Conservation (phyloP, 2,888 invertebrate species). For the Pseudococcus jackbeardsleyi region DNA sequence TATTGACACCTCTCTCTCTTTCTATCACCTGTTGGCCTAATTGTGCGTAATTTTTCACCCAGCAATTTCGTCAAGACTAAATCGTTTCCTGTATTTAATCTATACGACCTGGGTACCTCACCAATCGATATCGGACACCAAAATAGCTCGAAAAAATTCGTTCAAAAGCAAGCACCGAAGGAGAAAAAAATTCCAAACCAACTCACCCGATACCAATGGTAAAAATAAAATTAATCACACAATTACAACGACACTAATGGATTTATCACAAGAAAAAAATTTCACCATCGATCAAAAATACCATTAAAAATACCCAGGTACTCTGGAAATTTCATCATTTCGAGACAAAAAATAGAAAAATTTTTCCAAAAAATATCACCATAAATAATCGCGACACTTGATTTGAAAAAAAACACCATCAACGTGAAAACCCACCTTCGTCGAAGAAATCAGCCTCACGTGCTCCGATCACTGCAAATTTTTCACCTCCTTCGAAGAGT, state of each 20-base stretch:
- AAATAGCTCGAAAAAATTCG: not conserved
- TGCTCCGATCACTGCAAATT: not conserved
- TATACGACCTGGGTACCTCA: not conserved
- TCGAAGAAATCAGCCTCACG: not conserved
- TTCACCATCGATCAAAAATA: not conserved
- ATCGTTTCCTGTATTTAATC: not conserved
- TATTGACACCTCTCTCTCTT: not conserved
- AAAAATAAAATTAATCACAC: not conserved
- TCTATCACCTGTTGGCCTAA: constrained; percentile 40
- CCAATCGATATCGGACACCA: not conserved
- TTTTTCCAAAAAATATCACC: not conserved
- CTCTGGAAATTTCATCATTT: too few relatives aligned
- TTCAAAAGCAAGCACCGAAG: not conserved
- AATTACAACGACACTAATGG: not conserved
- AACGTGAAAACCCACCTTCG: not conserved
- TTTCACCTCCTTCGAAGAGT: not conserved
- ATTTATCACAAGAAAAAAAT: not conserved
- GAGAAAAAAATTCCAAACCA: not conserved
- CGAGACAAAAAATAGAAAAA: too few relatives aligned
- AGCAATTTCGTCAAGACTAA: not conserved
- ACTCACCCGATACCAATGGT: not conserved
- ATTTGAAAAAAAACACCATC: not conserved
- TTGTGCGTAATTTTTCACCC: constrained; percentile 25
- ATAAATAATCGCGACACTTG: not conserved
- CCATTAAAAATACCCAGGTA: not conserved